Evolutionary conservation across 2,888 invertebrate genomes (phyloP), one percentile per base, ranked within the genome.

Genomic region (Pinctada fucata): DNA sequence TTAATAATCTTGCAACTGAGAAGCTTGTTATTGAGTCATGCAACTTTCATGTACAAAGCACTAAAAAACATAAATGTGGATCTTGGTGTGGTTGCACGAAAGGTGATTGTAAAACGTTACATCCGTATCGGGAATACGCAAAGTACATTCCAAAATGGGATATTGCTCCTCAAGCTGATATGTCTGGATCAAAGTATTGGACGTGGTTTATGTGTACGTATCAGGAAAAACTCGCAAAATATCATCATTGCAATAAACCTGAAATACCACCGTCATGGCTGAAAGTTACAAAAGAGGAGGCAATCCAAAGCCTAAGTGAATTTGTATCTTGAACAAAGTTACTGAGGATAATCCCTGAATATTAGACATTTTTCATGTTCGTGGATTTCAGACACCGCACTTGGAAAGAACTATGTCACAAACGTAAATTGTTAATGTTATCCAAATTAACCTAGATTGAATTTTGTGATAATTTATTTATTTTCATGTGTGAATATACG

Each of bases 101-200:
- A n/a, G n/a, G n/a, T n/a, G n/a, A n/a, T n/a, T 47, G 48, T 58
- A 45, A 52, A 3, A 47, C 13, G 5, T 66, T 4, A 6, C 48
- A 52, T 48, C 16, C n/a, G 0, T 77, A 72, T 16, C 51, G 3
- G n/a, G 48, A 77, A 2, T 77, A 77, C 52, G 52, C 72, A 50
- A n/a, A 67, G 6, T n/a, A 0, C 48, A 47, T 52, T 4, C 72
- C 72, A 0, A 58, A 58, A 4, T 77, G 77, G 77, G 52, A 77
- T 52, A 77, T 72, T 50, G 5, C 48, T 10, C 73, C 73, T 10
- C n/a, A 10, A 6, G 45, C 77, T 1, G 67, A 72, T 51, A n/a
- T 67, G n/a, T n/a, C n/a, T 72, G 16, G 5, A 3, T 64, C 73
- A 47, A 51, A n/a, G 58, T 77, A 72, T 13, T 77, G 77, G 77